Evolutionary conservation across 92 coral and sea anemone genomes (phyloP), one percentile per base, ranked within the genome.

Genomic region (Blastomussa wellsi): DNA sequence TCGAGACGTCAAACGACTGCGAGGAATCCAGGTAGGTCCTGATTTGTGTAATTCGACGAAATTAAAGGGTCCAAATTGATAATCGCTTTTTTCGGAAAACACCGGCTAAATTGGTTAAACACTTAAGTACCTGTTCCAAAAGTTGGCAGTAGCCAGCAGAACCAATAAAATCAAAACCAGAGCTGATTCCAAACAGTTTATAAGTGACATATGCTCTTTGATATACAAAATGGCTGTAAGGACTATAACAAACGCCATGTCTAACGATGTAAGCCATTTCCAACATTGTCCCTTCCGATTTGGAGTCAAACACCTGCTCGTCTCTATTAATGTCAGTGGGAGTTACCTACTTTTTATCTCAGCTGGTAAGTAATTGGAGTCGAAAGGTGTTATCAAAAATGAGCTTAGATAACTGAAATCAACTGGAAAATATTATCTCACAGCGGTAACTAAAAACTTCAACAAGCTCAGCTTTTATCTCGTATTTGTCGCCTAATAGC

Each of bases 321-420:
- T 35, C 7, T 16, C 48, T 17, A 15, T 38, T 47, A 37, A 33
- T 33, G 26, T n/a, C n/a, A n/a, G n/a, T 35, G 74, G 42, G 39
- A 38, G 74, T 69, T 69, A 37, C 24, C 11, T 13, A 15, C 24
- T 26, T 17, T 36, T 11, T 69, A 17, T 69, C 26, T 69, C 74
- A 24, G 42, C 48, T 69, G 74, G 74, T 69, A 69, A 47, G 74
- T 33, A 69, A 69, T 69, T 32, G 5, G 74, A 69, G 13, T 36
- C 44, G 17, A 7, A 20, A 2, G 48, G 47, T 16, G 39, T 19
- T 33, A 60, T 22, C 26, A 33, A 32, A 60, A n/a, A 7, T 26
- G 16, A 26, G 67, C 33, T n/a, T 60, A 60, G 14, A 60, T 0
- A 2, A n/a, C 13, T n/a, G 11, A 60, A 60, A 0, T 11, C 14